phyloP scores from a whole-genome alignment of 2,888 invertebrate genomes.

The Perdita meconis region DNA sequence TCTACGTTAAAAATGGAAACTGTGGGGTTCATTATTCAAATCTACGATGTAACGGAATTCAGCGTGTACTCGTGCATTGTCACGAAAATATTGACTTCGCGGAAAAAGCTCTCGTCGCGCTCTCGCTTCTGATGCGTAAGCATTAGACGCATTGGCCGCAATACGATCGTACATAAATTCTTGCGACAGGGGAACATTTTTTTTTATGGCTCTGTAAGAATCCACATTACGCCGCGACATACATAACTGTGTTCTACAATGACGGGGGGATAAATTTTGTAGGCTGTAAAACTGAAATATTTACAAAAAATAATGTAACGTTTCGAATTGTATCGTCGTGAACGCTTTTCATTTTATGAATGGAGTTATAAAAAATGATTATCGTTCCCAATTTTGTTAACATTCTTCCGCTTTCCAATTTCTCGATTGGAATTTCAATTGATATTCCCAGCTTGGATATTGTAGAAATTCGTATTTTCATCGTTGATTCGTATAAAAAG shows the following conservation, averaged over 20 bases:
- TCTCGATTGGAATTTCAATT: too few relatives aligned
- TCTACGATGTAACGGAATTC: not conserved
- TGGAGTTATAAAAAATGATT: too few relatives aligned
- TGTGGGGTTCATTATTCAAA: not conserved
- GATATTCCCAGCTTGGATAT: too few relatives aligned
- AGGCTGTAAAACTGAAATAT: conserved; percentile 6
- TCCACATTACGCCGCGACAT: conserved; percentile 4
- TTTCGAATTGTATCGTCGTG: not conserved
- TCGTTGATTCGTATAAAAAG: too few relatives aligned
- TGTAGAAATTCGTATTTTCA: too few relatives aligned
- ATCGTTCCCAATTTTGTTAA: too few relatives aligned
- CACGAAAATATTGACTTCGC: conserved; percentile 1
- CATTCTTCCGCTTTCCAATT: too few relatives aligned
- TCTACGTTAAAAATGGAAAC: not conserved
- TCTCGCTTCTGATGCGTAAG: not conserved
- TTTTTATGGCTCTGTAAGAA: conserved; percentile 27
- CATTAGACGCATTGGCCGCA: not conserved
- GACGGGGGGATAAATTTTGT: conserved; percentile 14
- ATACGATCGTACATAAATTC: conserved; percentile 20
- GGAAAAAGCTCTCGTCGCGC: not conserved
- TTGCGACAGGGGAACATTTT: conserved; percentile 6
- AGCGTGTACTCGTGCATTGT: not conserved
- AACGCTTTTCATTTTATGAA: too few relatives aligned
- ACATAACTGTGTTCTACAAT: not conserved
- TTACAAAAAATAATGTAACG: not conserved